phyloP scores from a whole-genome alignment of 2,888 invertebrate genomes.

The Nomada lathburiana region DNA sequence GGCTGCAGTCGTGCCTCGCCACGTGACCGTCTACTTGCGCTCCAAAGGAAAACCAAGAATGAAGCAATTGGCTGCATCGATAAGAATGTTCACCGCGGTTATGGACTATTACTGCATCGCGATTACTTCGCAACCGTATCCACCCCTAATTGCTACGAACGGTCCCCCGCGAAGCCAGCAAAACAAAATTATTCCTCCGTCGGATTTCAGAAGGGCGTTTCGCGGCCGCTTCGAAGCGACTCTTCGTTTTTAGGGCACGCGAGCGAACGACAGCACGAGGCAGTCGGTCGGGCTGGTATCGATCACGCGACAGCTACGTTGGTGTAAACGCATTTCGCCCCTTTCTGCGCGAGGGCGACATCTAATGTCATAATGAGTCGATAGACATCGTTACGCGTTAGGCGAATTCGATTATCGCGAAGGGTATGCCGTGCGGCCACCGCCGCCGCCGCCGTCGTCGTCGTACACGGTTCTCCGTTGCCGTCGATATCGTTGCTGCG shows the following conservation, averaged over 20 bases:
- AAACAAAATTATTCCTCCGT: conserved; percentile 29
- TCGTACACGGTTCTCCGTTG: background rate
- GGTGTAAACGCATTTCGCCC: conserved; percentile 67
- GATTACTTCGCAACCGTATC: background rate
- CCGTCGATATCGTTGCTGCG: background rate
- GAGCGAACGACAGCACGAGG: conserved; percentile 30
- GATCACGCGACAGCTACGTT: conserved; percentile 65
- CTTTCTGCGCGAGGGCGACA: conserved; percentile 61
- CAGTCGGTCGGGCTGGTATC: conserved; percentile 59
- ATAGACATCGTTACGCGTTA: conserved; percentile 66
- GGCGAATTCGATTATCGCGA: conserved; percentile 68
- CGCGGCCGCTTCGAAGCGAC: conserved; percentile 16
- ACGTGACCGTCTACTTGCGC: background rate
- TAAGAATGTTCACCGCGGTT: background rate
- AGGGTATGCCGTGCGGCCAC: conserved; percentile 14
- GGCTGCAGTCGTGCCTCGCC: background rate
- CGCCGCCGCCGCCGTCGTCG: no score
- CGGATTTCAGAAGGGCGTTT: background rate
- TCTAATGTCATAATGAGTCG: conserved; percentile 70
- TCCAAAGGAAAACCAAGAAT: background rate
- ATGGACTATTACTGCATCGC: background rate
- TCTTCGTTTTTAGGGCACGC: conserved; percentile 46
- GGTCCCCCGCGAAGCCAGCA: conserved; percentile 36
- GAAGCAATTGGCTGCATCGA: background rate
- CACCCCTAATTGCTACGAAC: conserved; percentile 1